Evolutionary conservation across 2,113 vertebrate species (phyloP), one percentile per base, ranked within the genome.

Genomic region (Melospiza melodia): DNA sequence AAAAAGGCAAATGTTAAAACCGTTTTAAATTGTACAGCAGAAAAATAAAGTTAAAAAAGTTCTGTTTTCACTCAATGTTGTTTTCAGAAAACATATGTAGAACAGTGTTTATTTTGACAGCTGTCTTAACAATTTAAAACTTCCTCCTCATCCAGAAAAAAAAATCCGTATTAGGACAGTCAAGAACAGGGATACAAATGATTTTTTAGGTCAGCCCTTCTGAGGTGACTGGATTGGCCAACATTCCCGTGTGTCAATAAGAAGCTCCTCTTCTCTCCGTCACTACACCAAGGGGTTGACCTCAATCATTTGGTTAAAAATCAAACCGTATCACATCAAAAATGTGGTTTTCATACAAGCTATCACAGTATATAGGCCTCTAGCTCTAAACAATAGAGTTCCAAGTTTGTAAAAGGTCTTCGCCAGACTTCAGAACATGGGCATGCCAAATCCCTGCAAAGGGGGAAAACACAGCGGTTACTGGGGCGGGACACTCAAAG

Each of bases 381-480:
- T 98, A 98, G 98, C 98, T 98, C 97, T 98, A 98, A 98, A 98
- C 98, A 98, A 98, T 98, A 98, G 98, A 98, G 98, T 98, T 98
- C 98, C 98, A 98, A 96, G 96, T 97, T 98, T 98, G 97, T 98
- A 97, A 97, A 96, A 98, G 91, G 93, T 97, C 97, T 97, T 97
- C 95, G 41, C 85, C 97, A 89, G 97, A 97, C 97, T 98, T 99
- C 98, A 99, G 99, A 99, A 99, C 99, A 99, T 99, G 91, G 99
- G 99, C 99, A 99, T 99, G 96, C 98, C 99, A 98, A 99, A 99
- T 97, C 99, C 99, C 99, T 99, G 96, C 27, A 95, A 94, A 49
- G 0, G 73, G 58, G 35, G 72, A 66, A 96, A 91, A 95, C 69
- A 82, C 24, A 83, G 81, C 11, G 13, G 82, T 98, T 96, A 98